These are phyloP conservation scores for Crypturellus undulatus DNA, from an alignment of 2,113 vertebrate genomes.

Conservation along the genomic window DNA sequence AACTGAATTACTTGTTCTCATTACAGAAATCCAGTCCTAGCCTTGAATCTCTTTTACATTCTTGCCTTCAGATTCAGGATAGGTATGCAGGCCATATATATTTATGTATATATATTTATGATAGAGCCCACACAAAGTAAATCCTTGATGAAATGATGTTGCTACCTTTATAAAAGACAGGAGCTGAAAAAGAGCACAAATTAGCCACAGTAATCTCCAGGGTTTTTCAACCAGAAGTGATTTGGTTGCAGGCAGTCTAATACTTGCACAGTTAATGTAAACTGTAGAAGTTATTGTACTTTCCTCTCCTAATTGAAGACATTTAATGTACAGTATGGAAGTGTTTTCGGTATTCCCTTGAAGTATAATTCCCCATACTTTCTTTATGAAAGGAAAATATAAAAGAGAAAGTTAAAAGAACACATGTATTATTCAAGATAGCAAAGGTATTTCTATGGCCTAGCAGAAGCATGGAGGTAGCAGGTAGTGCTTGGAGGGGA, in stretches of 20 bases:
- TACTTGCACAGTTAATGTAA: background rate
- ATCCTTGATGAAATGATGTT: background rate
- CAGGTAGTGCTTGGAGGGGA: background rate
- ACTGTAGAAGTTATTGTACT: background rate
- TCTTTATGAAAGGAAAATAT: background rate
- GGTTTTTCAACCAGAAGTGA: background rate
- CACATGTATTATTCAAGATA: background rate
- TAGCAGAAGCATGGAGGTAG: background rate
- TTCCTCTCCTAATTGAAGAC: background rate
- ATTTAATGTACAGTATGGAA: background rate
- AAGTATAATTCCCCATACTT: background rate
- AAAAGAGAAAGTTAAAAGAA: background rate
- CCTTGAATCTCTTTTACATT: background rate
- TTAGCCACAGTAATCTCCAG: background rate
- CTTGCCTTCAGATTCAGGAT: background rate
- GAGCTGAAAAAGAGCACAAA: background rate
- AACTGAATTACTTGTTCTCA: conserved; percentile 19
- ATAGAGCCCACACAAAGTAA: background rate
- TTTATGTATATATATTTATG: background rate
- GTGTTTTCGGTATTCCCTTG: background rate
- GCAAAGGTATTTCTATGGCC: background rate
- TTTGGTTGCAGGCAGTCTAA: conserved; percentile 9
- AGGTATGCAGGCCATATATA: background rate
- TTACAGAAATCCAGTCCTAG: conserved; percentile 10
- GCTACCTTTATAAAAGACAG: conserved; percentile 11